phyloP scores from a whole-genome alignment of 2,888 invertebrate genomes.

The Metallyticus violacea region DNA sequence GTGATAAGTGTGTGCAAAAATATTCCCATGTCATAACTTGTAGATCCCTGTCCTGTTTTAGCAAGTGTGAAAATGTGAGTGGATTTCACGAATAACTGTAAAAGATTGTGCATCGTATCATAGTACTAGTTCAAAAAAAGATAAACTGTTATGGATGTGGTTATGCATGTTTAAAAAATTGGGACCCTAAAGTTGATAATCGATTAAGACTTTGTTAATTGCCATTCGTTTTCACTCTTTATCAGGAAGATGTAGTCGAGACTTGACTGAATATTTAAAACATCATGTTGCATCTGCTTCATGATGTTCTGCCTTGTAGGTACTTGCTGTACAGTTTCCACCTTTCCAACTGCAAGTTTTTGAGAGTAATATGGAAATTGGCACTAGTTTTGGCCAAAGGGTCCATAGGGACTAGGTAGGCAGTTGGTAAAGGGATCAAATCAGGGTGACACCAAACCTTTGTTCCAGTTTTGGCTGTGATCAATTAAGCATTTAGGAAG shows the following conservation, averaged over 20 bases:
- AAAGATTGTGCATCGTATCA: conserved; percentile 19
- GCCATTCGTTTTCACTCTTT: neutral
- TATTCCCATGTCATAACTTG: conserved; percentile 1
- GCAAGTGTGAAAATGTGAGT: conserved; percentile 1
- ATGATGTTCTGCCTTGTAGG: neutral
- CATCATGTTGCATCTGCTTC: neutral
- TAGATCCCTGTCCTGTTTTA: conserved; percentile 5
- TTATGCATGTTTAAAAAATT: neutral
- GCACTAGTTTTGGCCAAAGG: too few species aligned
- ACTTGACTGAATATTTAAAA: neutral
- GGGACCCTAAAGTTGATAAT: neutral
- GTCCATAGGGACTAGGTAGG: too few species aligned
- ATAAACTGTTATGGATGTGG: neutral
- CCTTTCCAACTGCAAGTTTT: neutral
- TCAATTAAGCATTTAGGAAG: neutral
- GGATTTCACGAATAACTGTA: neutral
- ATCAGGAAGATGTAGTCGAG: neutral
- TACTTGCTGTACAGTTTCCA: neutral
- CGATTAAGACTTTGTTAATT: too few species aligned
- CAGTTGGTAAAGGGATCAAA: neutral
- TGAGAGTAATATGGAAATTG: too few species aligned
- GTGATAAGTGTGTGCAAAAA: neutral
- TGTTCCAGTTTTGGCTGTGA: conserved; percentile 18
- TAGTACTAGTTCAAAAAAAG: neutral
- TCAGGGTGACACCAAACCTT: conserved; percentile 17